These are phyloP conservation scores for Bombylius discolor DNA, from an alignment of 2,888 invertebrate species.

Conservation along the genomic window DNA sequence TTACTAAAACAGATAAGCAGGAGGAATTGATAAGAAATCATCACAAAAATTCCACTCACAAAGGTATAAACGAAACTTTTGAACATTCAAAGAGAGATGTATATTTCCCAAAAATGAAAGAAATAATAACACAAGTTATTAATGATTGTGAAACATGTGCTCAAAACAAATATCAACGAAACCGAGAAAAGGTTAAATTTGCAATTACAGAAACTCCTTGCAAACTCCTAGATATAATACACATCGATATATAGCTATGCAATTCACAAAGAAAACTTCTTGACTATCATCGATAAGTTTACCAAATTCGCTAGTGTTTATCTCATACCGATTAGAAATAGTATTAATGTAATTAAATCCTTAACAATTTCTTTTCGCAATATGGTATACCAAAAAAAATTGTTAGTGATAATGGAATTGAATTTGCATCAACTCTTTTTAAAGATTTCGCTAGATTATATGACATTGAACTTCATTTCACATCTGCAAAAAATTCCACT, in stretches of 20 bases:
- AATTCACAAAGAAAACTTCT: slow-evolving; percentile 5
- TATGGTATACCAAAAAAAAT: slow-evolving; percentile 5
- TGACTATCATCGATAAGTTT: slow-evolving; percentile 8
- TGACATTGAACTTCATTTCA: slow-evolving; percentile 6
- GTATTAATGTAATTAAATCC: slow-evolving; percentile 8
- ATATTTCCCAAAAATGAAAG: slow-evolving; percentile 9
- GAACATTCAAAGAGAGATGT: slow-evolving; percentile 5
- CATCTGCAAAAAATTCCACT: slow-evolving; percentile 7
- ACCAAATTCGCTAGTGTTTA: slow-evolving; percentile 9
- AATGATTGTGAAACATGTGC: slow-evolving; percentile 7
- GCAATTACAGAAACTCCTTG: slow-evolving; percentile 5
- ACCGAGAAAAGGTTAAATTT: slow-evolving; percentile 10
- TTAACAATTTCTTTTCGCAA: slow-evolving; percentile 7
- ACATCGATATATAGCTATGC: slow-evolving; percentile 6
- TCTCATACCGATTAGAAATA: slow-evolving; percentile 7
- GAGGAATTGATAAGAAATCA: slow-evolving; percentile 6
- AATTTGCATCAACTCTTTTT: slow-evolving; percentile 6
- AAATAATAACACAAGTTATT: slow-evolving; percentile 2
- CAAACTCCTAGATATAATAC: slow-evolving; percentile 6
- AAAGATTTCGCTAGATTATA: slow-evolving; percentile 5
- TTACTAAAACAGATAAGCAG: slow-evolving; percentile 7
- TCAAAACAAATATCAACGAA: slow-evolving; percentile 9
- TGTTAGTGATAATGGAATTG: slow-evolving; percentile 6
- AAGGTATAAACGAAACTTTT: slow-evolving; percentile 9
- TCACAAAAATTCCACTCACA: slow-evolving; percentile 5